phyloP scores from a whole-genome alignment of 2,888 invertebrate genomes.

The Heteromyza rotundicornis region DNA sequence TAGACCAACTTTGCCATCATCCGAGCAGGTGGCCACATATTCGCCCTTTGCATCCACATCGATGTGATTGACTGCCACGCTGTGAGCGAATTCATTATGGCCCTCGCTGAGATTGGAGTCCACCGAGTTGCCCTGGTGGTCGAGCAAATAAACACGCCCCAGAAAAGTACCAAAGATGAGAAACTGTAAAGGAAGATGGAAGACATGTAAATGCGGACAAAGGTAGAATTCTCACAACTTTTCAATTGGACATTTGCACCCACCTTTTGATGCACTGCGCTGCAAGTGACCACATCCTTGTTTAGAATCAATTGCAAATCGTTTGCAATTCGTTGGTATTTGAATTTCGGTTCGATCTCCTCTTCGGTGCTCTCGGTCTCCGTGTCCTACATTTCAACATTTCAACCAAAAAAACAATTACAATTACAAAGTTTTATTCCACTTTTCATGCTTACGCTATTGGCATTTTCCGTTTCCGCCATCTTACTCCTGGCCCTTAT shows the following conservation, averaged over 20 bases:
- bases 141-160: slow-evolving; percentile 88
- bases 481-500: no score
- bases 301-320: slow-evolving; percentile 84
- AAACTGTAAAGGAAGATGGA: slow-evolving; percentile 67
- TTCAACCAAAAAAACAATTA: no score
- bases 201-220: background rate
- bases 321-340: slow-evolving; percentile 87
- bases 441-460: no score
- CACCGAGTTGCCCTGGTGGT: slow-evolving; percentile 87
- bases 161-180: slow-evolving; percentile 91
- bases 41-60: slow-evolving; percentile 95
- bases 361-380: slow-evolving; percentile 61
- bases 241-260: slow-evolving; percentile 16
- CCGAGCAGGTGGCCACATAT: slow-evolving; percentile 89
- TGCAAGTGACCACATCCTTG: slow-evolving; percentile 86
- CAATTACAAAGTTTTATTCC: no score
- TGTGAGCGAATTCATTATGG: slow-evolving; percentile 73
- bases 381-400: slow-evolving; percentile 32
- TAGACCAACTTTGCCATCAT: slow-evolving; percentile 78
- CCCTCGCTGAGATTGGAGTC: slow-evolving; percentile 64
- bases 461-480: no score
- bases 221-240: no score
- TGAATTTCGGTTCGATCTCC: slow-evolving; percentile 85
- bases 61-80: slow-evolving; percentile 92
- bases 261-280: slow-evolving; percentile 91